These are phyloP conservation scores for Amblyjoppa proteus DNA, from an alignment of 2,888 invertebrate genomes.

Conservation along the genomic window DNA sequence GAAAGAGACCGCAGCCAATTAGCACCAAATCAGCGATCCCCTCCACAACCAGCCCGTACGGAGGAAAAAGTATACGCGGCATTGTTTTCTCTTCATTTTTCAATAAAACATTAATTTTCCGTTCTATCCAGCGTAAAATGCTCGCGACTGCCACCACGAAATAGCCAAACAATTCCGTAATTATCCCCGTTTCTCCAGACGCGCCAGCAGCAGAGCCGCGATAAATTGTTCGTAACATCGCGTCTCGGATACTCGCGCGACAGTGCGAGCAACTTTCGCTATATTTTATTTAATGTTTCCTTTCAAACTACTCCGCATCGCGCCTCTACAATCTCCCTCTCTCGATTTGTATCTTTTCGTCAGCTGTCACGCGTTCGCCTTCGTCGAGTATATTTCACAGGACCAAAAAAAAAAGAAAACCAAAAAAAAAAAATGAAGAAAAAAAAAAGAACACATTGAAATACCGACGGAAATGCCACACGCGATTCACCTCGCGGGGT, in stretches of 20 bases:
- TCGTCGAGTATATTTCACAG: slow-evolving; percentile 36
- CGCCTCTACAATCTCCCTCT: slow-evolving; percentile 1
- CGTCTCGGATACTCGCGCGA: neutral
- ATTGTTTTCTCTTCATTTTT: neutral
- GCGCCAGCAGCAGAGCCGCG: neutral
- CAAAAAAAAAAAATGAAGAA: neutral
- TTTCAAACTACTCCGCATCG: slow-evolving; percentile 8
- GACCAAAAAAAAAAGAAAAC: neutral
- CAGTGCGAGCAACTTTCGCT: neutral
- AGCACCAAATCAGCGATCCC: neutral
- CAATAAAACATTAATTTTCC: neutral
- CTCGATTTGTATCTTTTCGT: slow-evolving; percentile 58
- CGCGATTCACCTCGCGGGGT: slow-evolving; percentile 33
- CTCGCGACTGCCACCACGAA: neutral
- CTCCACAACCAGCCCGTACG: no score
- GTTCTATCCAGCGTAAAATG: slow-evolving; percentile 16
- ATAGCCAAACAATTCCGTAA: slow-evolving; percentile 8
- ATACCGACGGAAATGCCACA: slow-evolving; percentile 59
- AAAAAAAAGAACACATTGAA: slow-evolving; percentile 19
- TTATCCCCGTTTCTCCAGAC: slow-evolving; percentile 1
- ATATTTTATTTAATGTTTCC: neutral
- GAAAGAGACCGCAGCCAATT: slow-evolving; percentile 2
- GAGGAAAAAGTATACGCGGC: no score
- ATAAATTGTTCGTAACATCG: slow-evolving; percentile 36
- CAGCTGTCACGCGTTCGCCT: slow-evolving; percentile 37